phyloP scores from a whole-genome alignment of 2,797 vertebrate genomes.

The Hylomyscus alleni region DNA sequence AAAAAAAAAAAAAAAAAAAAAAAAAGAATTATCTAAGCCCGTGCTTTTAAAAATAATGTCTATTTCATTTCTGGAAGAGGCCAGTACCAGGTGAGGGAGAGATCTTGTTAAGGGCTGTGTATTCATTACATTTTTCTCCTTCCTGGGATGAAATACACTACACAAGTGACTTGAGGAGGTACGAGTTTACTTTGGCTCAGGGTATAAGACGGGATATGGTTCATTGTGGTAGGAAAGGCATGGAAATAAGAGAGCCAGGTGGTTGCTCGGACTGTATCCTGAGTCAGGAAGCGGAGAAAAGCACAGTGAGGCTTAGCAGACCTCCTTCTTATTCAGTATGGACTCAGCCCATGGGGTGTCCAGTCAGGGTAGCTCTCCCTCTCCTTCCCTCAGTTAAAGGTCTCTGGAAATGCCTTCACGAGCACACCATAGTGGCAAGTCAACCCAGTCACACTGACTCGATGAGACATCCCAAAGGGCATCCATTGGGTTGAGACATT shows the following conservation, averaged over 20 bases:
- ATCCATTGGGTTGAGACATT: not conserved
- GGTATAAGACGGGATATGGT: not conserved
- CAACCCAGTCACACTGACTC: not conserved
- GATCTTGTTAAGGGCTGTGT: not conserved
- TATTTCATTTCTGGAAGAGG: constrained; percentile 49
- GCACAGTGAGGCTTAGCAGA: not conserved
- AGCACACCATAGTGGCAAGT: not conserved
- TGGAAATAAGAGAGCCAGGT: not conserved
- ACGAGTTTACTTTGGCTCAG: not conserved
- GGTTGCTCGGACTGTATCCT: too few species aligned
- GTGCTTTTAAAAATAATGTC: not conserved
- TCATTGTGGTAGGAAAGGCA: not conserved
- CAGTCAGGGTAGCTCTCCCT: not conserved
- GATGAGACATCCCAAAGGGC: not conserved
- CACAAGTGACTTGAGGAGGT: not conserved
- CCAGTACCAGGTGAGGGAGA: not conserved
- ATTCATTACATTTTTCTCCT: not conserved
- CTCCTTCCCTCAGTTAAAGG: not conserved
- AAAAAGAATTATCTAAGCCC: constrained; percentile 24
- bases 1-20: too few species aligned
- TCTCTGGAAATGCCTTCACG: not conserved
- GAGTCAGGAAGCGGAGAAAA: not conserved
- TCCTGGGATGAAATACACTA: not conserved
- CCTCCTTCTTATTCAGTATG: not conserved
- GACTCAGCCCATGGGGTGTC: too few species aligned